A percentile compares a stretch with the other conserved stretches of the same genome.
These are phyloP conservation scores for Brachionus plicatilis DNA, from an alignment of 1,140 invertebrate genomes.

Conservation along the genomic window DNA sequence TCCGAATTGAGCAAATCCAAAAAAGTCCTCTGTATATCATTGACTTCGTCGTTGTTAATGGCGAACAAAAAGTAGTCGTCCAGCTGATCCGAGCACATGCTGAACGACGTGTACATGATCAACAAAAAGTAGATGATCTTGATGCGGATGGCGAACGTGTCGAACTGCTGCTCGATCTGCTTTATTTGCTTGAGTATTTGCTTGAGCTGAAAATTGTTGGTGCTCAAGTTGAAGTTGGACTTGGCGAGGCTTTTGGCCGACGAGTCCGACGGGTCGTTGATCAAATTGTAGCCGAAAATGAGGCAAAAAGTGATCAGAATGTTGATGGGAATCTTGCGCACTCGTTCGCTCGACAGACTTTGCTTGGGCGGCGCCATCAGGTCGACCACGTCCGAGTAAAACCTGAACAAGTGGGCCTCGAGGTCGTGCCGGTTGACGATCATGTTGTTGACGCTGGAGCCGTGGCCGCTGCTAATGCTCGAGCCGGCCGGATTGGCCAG, in stretches of 20 bases:
- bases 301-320: constrained; percentile 23
- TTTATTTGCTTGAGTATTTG: constrained; percentile 28
- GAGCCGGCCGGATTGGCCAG: neutral
- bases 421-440: constrained; percentile 5
- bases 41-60: constrained; percentile 13
- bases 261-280: neutral
- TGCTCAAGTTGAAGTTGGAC: neutral
- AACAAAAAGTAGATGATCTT: constrained; percentile 34
- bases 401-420: neutral
- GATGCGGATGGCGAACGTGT: constrained; percentile 20
- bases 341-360: neutral
- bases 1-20: constrained; percentile 27
- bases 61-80: constrained; percentile 4
- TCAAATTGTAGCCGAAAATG: constrained; percentile 35
- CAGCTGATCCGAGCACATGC: neutral
- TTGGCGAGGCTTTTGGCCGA: neutral
- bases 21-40: constrained; percentile 23
- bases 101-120: constrained; percentile 31
- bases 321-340: neutral
- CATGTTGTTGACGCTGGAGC: neutral
- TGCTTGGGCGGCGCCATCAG: constrained; percentile 13
- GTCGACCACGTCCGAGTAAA: constrained; percentile 25
- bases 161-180: constrained; percentile 26
- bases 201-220: constrained; percentile 8
- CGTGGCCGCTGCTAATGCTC: neutral